Percentiles rank a stretch among this genome's conserved stretches.
These are phyloP conservation scores for Acipenser oxyrinchus DNA, from an alignment of 2,797 vertebrate species.

Conservation along the genomic window DNA sequence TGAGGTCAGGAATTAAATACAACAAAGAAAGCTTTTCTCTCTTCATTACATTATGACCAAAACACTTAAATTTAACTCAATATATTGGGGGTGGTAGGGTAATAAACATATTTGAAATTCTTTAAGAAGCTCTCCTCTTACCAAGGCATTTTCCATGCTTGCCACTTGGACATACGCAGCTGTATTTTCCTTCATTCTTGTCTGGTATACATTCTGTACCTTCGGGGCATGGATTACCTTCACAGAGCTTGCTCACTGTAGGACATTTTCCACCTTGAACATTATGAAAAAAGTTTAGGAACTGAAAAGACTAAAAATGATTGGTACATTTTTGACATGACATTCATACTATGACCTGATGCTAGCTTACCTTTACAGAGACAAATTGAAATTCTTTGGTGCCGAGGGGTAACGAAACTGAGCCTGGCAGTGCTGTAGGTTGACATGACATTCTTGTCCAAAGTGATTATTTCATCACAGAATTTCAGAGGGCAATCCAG, in stretches of 20 bases:
- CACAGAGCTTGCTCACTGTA: constrained; percentile 62
- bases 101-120: constrained; percentile 5
- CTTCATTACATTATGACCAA: background rate
- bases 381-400: constrained; percentile 49
- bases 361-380: constrained; percentile 56
- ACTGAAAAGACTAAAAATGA: background rate
- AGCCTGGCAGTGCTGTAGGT: constrained; percentile 81
- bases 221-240: constrained; percentile 75
- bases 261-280: constrained; percentile 74
- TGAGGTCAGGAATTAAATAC: no score
- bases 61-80: background rate
- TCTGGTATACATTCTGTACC: constrained; percentile 79
- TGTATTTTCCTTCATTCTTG: constrained; percentile 67
- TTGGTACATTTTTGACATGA: constrained; percentile 7
- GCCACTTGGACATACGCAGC: constrained; percentile 77
- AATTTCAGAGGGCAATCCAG: constrained; percentile 75
- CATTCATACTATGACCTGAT: background rate
- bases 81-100: no score
- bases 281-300: background rate
- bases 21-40: background rate
- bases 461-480: constrained; percentile 71
- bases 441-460: constrained; percentile 65
- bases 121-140: constrained; percentile 30
- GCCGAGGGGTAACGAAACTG: constrained; percentile 77
- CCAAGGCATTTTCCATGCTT: constrained; percentile 72